Base-by-base conservation (phyloP, 2,888 invertebrate genomes). In the Netelia fuscicornis region DNA sequence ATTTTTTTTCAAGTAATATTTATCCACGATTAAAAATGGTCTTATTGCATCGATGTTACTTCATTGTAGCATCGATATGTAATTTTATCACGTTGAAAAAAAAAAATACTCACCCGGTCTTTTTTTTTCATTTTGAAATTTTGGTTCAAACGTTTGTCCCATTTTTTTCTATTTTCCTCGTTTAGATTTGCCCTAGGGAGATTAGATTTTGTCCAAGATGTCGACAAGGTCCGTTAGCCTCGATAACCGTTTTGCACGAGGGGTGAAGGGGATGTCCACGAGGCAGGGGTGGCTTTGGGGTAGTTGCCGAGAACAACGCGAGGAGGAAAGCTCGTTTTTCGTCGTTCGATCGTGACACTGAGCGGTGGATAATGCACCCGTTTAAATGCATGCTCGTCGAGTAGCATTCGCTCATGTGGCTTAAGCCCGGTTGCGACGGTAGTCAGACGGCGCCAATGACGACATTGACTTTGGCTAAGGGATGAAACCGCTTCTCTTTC, bases 301-400 rank as follows among this genome's bases (percentile, higher is more conserved):
- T 30, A 5, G 30, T 30, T 30, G 30, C 30, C 30, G 48, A 77
- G 17, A 20, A 10, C 11, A 64, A 64, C 3, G 64, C 52, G 2
- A n/a, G 54, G 48, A 30, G 54, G 23, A 44, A 25, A 25, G 54
- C 67, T 42, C n/a, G 11, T 70, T 82, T 82, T 82, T 76, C 62
- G 76, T 65, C 48, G 71, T 77, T 67, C 20, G 71, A 58, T 77
- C 64, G 71, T 71, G 75, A 84, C 25, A 70, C 67, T 30, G 67
- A 62, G 23, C 77, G 70, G 65, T 37, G 88, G 89, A 89, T 91
- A 91, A 90, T 91, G 88, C 89, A 88, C 88, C 91, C 90, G 90
- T 93, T 93, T 93, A 92, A 93, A 93, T 93, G 93, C 93, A 93
- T 93, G 91, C 92, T 92, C 90, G 91, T 88, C 88, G 88, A 64